Conservation (phyloP, 2,797 vertebrate species). For the Lagodon rhomboides region DNA sequence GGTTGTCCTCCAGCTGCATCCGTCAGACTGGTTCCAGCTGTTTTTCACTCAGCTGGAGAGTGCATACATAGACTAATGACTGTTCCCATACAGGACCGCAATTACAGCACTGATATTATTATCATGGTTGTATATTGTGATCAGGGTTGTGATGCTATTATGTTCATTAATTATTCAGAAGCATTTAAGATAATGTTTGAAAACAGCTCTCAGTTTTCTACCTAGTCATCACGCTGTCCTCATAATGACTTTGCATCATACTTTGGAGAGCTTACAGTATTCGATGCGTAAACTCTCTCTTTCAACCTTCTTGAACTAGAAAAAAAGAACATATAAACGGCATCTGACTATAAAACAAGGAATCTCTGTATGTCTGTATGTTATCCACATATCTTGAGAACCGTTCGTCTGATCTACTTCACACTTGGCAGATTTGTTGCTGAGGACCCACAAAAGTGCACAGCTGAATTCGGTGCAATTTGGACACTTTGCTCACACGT, state of each 20-base stretch:
- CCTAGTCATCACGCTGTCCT: background rate
- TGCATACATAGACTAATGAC: conserved; percentile 28
- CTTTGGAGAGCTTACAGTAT: background rate
- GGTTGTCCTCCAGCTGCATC: conserved; percentile 68
- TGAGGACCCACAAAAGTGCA: no score
- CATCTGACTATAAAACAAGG: background rate
- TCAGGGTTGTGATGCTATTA: background rate
- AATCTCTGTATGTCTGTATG: background rate
- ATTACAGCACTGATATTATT: conserved; percentile 15
- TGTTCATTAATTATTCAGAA: background rate
- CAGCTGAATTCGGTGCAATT: no score
- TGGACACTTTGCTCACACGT: no score
- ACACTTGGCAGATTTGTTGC: no score
- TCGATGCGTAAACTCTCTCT: background rate
- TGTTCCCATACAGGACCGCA: background rate
- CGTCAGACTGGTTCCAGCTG: conserved; percentile 59
- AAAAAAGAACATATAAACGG: background rate
- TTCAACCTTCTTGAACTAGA: background rate
- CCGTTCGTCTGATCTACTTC: no score
- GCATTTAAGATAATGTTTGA: background rate
- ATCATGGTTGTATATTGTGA: background rate
- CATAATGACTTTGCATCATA: background rate
- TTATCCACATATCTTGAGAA: no score
- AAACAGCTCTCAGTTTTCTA: background rate
- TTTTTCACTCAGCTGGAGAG: conserved; percentile 38